Evolutionary conservation across 2,888 invertebrate species (phyloP).

Genomic region (Trissolcus brochymenae): DNA sequence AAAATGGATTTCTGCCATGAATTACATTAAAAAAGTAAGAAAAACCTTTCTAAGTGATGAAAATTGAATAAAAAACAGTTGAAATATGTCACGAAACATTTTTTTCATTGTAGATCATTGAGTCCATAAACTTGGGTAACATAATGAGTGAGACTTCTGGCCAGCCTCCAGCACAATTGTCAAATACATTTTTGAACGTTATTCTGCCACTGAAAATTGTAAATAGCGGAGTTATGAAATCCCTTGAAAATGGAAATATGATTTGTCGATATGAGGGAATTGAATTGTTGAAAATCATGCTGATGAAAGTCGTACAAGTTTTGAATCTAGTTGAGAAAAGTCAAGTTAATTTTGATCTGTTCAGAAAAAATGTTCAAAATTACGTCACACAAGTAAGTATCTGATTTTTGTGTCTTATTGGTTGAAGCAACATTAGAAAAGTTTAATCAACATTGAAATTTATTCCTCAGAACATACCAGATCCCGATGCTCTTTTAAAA

Average conservation of each 20-base stretch:
- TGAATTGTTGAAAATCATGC: conserved; percentile 74
- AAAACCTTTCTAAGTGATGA: background rate
- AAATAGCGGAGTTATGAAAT: conserved; percentile 70
- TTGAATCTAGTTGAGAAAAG: conserved; percentile 47
- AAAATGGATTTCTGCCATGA: conserved; percentile 70
- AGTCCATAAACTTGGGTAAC: conserved; percentile 63
- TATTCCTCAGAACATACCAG: conserved; percentile 70
- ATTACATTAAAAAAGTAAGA: conserved; percentile 67
- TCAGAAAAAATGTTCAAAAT: conserved; percentile 61
- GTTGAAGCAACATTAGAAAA: background rate
- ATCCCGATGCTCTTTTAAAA: conserved; percentile 68
- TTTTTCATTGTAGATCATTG: conserved; percentile 64
- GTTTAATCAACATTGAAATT: conserved; percentile 14
- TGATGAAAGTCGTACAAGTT: conserved; percentile 75
- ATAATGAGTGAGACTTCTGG: conserved; percentile 77
- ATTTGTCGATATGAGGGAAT: conserved; percentile 72
- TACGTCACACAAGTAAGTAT: conserved; percentile 62
- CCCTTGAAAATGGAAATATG: conserved; percentile 64
- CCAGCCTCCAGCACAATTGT: conserved; percentile 78
- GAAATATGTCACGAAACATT: background rate
- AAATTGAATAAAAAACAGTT: background rate
- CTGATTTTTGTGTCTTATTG: background rate
- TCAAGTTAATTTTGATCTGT: conserved; percentile 45
- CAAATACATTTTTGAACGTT: conserved; percentile 78
- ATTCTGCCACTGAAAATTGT: conserved; percentile 78